Conservation (phyloP, 2,113 vertebrate species). For the Tychaedon coryphoeus region DNA sequence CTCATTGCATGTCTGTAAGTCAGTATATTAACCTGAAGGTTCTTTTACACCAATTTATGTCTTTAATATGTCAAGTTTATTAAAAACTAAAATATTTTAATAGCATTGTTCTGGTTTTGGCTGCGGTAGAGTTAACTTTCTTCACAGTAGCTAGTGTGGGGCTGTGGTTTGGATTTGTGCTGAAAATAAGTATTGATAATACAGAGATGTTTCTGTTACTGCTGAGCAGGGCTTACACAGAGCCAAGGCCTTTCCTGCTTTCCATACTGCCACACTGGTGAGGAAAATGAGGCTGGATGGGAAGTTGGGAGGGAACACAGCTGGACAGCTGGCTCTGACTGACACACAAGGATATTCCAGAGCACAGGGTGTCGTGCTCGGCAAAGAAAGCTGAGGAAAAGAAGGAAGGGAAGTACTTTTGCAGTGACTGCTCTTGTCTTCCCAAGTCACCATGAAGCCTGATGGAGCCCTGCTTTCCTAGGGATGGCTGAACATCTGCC, state of each 20-base stretch:
- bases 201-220: background rate
- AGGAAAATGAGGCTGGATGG: background rate
- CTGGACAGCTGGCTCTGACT: background rate
- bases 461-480: background rate
- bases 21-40: background rate
- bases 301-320: background rate
- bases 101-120: background rate
- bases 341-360: background rate
- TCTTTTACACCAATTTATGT: background rate
- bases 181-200: background rate
- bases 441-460: accelerated
- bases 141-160: background rate
- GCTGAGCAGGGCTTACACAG: background rate
- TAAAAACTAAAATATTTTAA: background rate
- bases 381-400: background rate
- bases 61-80: background rate
- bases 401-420: background rate
- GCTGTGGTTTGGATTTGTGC: background rate
- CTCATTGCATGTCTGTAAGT: background rate
- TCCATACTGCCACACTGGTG: background rate
- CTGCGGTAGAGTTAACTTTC: background rate
- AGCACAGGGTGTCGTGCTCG: background rate
- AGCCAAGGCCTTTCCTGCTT: background rate
- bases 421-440: background rate
- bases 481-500: background rate